These are phyloP conservation scores for Trissoscelio sp. DNA, from an alignment of 2,888 invertebrate species.

Conservation along the genomic window DNA sequence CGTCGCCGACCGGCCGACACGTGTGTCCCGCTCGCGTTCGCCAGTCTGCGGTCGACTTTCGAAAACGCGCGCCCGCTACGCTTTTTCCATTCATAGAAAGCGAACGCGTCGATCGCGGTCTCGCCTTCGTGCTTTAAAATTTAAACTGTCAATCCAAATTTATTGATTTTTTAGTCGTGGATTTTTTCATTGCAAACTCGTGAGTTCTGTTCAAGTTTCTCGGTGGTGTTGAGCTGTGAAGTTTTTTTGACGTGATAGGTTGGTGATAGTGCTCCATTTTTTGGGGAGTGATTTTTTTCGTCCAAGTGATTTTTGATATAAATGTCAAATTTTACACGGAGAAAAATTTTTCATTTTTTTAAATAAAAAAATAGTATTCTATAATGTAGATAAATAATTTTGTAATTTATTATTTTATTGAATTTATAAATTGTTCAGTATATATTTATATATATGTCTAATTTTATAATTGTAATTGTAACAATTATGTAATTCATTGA, in stretches of 20 bases:
- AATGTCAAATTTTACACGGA: constrained; percentile 11
- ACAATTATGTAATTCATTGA: background rate
- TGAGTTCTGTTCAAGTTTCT: constrained; percentile 34
- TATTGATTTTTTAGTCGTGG: background rate
- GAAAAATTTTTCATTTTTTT: background rate
- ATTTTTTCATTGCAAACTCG: constrained; percentile 11
- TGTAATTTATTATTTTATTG: no score
- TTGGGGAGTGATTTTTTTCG: constrained; percentile 3
- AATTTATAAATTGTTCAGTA: no score
- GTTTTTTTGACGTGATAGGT: constrained; percentile 47
- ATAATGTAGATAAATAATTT: no score
- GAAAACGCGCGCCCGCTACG: constrained; percentile 45
- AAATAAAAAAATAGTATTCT: no score
- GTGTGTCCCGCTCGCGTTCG: constrained; percentile 49
- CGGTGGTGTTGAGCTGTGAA: constrained; percentile 46
- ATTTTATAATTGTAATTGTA: background rate
- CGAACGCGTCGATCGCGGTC: constrained; percentile 22
- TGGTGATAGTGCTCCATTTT: constrained; percentile 37
- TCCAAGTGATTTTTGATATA: background rate
- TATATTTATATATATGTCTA: no score
- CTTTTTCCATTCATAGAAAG: constrained; percentile 59
- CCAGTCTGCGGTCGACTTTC: constrained; percentile 54
- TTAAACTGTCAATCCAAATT: background rate
- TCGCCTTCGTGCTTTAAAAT: background rate
- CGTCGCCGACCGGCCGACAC: constrained; percentile 56